These are phyloP conservation scores for Palaemon carinicauda DNA, from an alignment of 1,140 invertebrate genomes.

Conservation along the genomic window DNA sequence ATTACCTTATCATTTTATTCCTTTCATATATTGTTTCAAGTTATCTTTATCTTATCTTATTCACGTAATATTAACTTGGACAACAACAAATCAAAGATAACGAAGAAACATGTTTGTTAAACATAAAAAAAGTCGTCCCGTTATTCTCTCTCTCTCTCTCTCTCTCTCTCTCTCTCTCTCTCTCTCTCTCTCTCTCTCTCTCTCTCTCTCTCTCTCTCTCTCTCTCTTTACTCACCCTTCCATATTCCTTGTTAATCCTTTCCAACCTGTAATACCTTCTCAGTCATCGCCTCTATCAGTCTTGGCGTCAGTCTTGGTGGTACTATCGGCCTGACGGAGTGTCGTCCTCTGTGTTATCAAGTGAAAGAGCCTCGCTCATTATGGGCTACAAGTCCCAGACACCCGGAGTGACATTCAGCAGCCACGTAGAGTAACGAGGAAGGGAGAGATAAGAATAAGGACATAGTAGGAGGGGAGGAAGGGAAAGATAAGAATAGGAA, in stretches of 20 bases:
- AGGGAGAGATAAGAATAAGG: neutral
- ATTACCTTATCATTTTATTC: no score
- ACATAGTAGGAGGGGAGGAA: neutral
- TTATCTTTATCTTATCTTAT: neutral
- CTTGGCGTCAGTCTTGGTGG: neutral
- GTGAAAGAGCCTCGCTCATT: neutral
- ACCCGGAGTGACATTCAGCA: neutral
- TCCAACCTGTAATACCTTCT: neutral
- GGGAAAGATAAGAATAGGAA: neutral
- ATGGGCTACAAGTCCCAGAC: slow-evolving; percentile 5
- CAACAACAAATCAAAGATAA: no score
- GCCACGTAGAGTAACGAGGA: neutral
- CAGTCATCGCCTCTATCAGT: neutral
- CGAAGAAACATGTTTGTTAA: neutral
- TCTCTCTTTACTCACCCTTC: neutral
- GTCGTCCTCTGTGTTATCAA: neutral
- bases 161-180: neutral
- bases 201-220: neutral
- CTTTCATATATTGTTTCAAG: no score
- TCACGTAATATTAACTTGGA: no score
- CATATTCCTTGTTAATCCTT: neutral
- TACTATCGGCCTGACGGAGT: slow-evolving; percentile 22
- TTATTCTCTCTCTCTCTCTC: neutral
- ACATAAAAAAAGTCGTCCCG: neutral
- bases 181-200: neutral